Evolutionary conservation across 2,113 vertebrate species (phyloP).

Genomic region (Microtus pennsylvanicus): DNA sequence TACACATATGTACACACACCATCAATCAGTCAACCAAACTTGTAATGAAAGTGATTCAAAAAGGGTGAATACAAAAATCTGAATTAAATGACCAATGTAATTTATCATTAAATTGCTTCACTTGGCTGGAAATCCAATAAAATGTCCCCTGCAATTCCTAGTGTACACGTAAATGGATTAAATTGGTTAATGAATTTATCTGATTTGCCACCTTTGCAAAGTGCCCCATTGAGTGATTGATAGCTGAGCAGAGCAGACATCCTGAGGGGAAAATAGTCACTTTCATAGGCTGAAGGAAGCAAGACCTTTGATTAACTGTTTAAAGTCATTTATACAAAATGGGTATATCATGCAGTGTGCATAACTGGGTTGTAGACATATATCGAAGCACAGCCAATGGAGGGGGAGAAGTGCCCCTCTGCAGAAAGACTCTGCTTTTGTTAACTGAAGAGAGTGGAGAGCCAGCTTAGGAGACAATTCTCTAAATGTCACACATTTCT

Average conservation of each 20-base stretch:
- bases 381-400: background rate
- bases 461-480: background rate
- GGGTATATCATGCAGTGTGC: background rate
- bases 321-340: conserved; percentile 45
- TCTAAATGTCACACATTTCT: background rate
- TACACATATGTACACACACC: background rate
- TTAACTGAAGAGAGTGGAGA: background rate
- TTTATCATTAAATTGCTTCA: conserved; percentile 68
- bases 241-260: conserved; percentile 52
- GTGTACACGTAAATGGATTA: background rate
- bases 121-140: conserved; percentile 59
- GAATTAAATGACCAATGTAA: conserved; percentile 51
- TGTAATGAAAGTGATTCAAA: conserved; percentile 34
- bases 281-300: conserved; percentile 32
- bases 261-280: conserved; percentile 48
- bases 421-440: background rate
- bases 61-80: conserved; percentile 62
- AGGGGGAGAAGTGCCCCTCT: background rate
- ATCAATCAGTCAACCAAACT: background rate
- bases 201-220: conserved; percentile 34
- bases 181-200: conserved; percentile 53
- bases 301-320: conserved; percentile 63
- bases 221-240: conserved; percentile 57
- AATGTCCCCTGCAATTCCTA: conserved; percentile 48
- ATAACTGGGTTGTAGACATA: background rate